These are phyloP conservation scores for Gerris buenoi DNA, from an alignment of 1,140 invertebrate species.

Conservation along the genomic window DNA sequence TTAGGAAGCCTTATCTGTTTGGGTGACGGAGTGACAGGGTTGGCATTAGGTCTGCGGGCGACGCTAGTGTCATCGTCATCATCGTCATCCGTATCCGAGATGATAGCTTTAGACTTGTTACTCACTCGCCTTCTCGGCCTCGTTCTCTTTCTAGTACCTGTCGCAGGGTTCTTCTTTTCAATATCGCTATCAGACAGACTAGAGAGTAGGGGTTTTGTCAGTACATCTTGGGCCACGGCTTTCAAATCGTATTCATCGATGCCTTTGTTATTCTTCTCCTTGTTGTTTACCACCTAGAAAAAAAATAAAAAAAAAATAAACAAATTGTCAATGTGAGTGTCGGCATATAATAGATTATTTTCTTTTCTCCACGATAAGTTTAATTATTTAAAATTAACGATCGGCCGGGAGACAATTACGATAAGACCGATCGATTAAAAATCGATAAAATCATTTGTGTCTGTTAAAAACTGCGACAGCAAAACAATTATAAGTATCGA, in stretches of 20 bases:
- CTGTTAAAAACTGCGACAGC: no score
- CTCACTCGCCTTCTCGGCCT: slow-evolving; percentile 3
- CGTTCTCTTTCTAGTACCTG: slow-evolving; percentile 4
- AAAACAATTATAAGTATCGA: no score
- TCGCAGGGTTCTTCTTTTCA: slow-evolving; percentile 13
- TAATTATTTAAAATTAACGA: no score
- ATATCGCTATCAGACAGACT: slow-evolving; percentile 22
- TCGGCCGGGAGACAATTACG: no score
- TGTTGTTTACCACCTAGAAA: not conserved
- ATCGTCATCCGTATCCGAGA: slow-evolving; percentile 11
- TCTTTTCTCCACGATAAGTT: no score
- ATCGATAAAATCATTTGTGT: no score
- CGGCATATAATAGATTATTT: no score
- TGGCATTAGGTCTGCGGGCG: no score
- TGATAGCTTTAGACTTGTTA: not conserved
- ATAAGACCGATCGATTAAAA: no score
- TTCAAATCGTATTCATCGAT: slow-evolving; percentile 17
- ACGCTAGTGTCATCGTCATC: not conserved
- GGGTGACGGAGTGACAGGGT: slow-evolving; percentile 2
- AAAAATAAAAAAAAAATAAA: not conserved
- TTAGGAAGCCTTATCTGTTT: slow-evolving; percentile 2
- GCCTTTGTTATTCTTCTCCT: slow-evolving; percentile 6
- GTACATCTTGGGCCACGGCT: slow-evolving; percentile 10
- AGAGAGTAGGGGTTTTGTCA: slow-evolving; percentile 16
- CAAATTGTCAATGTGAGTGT: no score